Percentiles rank a stretch among this genome's conserved stretches.
phyloP scores from a whole-genome alignment of 37 sponge, comb jelly and placozoan species.

The Cladorhizidae sp. region DNA sequence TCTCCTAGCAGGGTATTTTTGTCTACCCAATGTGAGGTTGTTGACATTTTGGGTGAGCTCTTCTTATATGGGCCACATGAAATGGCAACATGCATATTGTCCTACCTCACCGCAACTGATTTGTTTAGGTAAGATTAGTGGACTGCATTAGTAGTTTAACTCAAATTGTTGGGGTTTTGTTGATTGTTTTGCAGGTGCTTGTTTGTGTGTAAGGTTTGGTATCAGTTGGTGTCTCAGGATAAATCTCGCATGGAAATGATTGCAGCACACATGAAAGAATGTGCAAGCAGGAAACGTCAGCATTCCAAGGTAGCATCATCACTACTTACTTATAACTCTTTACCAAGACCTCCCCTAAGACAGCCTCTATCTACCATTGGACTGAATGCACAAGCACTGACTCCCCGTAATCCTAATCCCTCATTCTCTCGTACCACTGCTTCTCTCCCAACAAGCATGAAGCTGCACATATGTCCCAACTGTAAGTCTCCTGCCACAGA shows the following conservation, averaged over 20 bases:
- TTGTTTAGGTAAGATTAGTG: slow-evolving; percentile 6
- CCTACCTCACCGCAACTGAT: slow-evolving; percentile 20
- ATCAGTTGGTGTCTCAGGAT: neutral
- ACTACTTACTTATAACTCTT: neutral
- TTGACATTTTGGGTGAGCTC: slow-evolving; percentile 23
- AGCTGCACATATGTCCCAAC: slow-evolving; percentile 30
- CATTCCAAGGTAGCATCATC: neutral
- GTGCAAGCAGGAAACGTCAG: neutral
- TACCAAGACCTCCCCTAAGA: neutral
- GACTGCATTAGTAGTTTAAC: neutral
- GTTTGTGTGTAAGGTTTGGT: neutral
- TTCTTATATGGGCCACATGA: neutral
- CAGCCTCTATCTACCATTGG: too few relatives aligned
- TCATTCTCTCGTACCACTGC: too few relatives aligned
- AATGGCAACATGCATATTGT: neutral
- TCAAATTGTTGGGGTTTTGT: neutral
- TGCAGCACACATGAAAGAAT: neutral
- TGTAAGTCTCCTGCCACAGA: slow-evolving; percentile 32
- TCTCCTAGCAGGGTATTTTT: neutral
- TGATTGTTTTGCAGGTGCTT: neutral
- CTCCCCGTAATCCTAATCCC: too few relatives aligned
- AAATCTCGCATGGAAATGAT: neutral
- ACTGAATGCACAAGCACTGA: too few relatives aligned
- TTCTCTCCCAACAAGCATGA: neutral
- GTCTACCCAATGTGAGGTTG: neutral